Conservation (phyloP, 2,888 invertebrate genomes). For the Pristionchus fissidentatus region DNA sequence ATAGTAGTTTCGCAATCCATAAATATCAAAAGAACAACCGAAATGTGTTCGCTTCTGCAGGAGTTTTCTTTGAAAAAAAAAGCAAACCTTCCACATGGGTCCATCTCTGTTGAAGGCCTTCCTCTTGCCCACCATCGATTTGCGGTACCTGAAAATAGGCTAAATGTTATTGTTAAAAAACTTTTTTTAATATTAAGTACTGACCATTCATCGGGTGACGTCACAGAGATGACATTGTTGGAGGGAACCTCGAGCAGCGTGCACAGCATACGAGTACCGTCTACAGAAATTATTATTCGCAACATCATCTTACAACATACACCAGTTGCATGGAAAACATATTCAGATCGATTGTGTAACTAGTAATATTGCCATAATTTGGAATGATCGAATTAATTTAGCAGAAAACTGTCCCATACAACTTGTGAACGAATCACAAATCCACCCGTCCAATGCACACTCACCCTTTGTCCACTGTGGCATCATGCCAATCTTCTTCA, state of each 20-base stretch:
- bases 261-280: slow-evolving; percentile 73
- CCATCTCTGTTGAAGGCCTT: slow-evolving; percentile 76
- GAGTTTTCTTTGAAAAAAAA: no score
- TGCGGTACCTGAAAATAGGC: slow-evolving; percentile 80
- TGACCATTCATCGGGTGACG: slow-evolving; percentile 62
- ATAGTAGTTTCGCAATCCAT: no score
- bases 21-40: no score
- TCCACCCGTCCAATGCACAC: background rate
- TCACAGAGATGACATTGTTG: slow-evolving; percentile 61
- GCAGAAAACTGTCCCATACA: no score
- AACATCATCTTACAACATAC: background rate
- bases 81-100: slow-evolving; percentile 72
- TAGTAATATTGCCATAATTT: no score
- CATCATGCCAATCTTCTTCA: slow-evolving; percentile 77
- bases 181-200: slow-evolving; percentile 74
- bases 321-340: background rate
- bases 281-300: background rate
- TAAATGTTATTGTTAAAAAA: slow-evolving; percentile 82
- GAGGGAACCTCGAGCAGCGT: slow-evolving; percentile 78
- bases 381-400: no score
- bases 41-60: no score
- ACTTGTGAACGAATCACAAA: no score
- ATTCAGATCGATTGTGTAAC: background rate
- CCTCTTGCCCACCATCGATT: slow-evolving; percentile 79
- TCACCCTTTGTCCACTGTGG: slow-evolving; percentile 83